Conservation (phyloP, 2,888 invertebrate genomes). For the Cantharis rustica region DNA sequence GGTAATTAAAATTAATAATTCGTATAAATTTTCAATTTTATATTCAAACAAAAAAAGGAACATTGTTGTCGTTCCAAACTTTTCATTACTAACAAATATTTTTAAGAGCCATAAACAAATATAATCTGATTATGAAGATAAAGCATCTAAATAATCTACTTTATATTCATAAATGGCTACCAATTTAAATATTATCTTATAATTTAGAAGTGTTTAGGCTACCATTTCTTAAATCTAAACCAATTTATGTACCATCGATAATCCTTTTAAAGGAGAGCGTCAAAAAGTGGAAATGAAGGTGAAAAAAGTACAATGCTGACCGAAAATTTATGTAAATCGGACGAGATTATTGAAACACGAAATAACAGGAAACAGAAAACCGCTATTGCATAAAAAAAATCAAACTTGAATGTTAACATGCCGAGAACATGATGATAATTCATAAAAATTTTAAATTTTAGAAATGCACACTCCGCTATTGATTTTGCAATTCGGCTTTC, state of each 20-base stretch:
- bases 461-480: background rate
- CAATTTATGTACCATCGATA: background rate
- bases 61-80: background rate
- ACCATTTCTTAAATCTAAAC: background rate
- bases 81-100: background rate
- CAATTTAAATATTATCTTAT: background rate
- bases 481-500: background rate
- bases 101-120: background rate
- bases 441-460: background rate
- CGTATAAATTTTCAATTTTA: background rate
- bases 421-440: background rate
- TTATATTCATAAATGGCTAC: background rate
- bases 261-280: background rate
- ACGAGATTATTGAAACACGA: background rate
- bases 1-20: background rate
- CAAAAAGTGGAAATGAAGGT: background rate
- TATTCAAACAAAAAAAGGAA: background rate
- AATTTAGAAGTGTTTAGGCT: background rate
- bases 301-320: background rate
- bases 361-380: background rate
- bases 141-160: background rate
- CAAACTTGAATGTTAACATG: background rate
- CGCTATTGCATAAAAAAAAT: background rate
- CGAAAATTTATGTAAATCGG: background rate
- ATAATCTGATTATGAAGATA: conserved; percentile 3